phyloP scores from a whole-genome alignment of 2,113 vertebrate species.

The Pterocles orientalis region DNA sequence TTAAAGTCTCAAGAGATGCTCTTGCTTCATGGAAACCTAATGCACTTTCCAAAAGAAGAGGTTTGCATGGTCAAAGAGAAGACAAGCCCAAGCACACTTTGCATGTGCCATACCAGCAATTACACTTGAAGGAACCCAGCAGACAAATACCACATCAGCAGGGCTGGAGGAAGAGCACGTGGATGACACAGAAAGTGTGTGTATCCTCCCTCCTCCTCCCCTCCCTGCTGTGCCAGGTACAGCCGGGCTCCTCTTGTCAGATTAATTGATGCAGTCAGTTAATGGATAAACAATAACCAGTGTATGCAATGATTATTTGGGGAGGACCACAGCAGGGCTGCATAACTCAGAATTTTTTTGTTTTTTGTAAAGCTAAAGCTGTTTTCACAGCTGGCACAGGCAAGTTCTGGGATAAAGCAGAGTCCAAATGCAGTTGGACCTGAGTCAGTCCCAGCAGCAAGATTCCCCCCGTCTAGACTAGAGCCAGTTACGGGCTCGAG shows the following conservation, averaged over 20 bases:
- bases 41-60: background rate
- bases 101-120: rapidly evolving
- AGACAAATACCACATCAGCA: background rate
- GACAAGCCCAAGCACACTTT: background rate
- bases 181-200: background rate
- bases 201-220: background rate
- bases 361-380: background rate
- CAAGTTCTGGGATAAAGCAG: background rate
- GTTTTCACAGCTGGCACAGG: background rate
- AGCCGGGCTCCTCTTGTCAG: background rate
- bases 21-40: background rate
- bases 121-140: background rate
- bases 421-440: background rate
- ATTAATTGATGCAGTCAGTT: background rate
- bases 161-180: background rate
- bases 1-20: background rate
- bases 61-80: background rate
- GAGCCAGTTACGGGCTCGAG: background rate
- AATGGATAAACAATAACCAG: slow-evolving; percentile 66
- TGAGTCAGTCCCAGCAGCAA: background rate
- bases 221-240: slow-evolving; percentile 8
- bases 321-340: background rate
- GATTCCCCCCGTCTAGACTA: rapidly evolving
- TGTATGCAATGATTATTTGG: background rate
- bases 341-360: background rate